Evolutionary conservation across 2,113 vertebrate species (phyloP), one percentile per base, ranked within the genome.

Genomic region (Thomomys bottae): DNA sequence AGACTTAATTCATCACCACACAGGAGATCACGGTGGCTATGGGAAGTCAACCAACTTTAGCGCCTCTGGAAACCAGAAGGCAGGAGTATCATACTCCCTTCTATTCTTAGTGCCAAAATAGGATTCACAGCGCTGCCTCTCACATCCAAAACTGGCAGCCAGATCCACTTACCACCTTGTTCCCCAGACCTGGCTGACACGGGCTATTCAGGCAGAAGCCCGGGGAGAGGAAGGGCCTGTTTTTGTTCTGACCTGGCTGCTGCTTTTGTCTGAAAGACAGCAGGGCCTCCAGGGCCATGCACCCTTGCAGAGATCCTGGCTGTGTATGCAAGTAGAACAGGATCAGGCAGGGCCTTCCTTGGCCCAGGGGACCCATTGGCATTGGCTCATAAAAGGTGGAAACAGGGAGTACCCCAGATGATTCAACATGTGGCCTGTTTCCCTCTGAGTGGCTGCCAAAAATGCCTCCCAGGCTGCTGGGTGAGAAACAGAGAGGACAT

Each of bases 331-430:
- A 91, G 95, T 83, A 90, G 87, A 94, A 95, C 95, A 95, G 90
- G 96, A 96, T 87, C 81, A 92, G 94, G 93, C 45, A 88, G 72
- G 80, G 93, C 80, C 36, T 12, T 30, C 7, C 68, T 84, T 92
- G 88, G 94, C 92, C 34, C 86, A 21, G 72, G 84, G 68, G 92
- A 73, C 59, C 49, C 63, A 23, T 6, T 83, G 92, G 95, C 88
- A 94, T 54, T 10, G 28, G 61, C 12, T 91, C 72, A 49, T 7
- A 1, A 66, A 88, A 92, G 80, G 84, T 87, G 83, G 90, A 72
- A 82, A 90, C 59, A 94, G 90, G 94, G 96, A 94, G 96, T 93
- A 94, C 85, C 80, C 83, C 80, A 3, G 36, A 66, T 97, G 96
- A 95, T 12, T 96, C 93, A 97, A 32, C 9, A 78, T 38, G 63